Evolutionary conservation across 2,113 vertebrate species (phyloP).

Genomic region (Cranoglanis bouderius): DNA sequence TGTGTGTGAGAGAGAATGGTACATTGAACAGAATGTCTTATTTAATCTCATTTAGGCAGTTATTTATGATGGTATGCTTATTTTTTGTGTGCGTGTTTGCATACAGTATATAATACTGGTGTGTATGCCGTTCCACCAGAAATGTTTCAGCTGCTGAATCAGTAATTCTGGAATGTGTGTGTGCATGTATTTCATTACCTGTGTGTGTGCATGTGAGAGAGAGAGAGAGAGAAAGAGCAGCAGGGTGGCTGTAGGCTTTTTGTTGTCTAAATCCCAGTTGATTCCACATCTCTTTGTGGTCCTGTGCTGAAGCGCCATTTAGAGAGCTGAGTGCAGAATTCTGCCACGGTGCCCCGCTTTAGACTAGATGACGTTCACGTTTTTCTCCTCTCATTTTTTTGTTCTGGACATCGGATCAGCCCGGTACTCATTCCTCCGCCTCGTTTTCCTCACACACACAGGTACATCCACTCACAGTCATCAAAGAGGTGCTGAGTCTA

Average conservation of each 20-base stretch:
- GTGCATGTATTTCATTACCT: conserved; percentile 32
- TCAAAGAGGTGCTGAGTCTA: conserved; percentile 19
- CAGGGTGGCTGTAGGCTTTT: conserved; percentile 51
- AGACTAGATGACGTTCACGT: conserved; percentile 60
- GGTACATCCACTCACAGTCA: conserved; percentile 29
- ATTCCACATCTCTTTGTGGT: conserved; percentile 60
- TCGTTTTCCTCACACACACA: conserved; percentile 25
- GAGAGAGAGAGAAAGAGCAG: background rate
- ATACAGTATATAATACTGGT: background rate
- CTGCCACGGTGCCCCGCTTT: conserved; percentile 47
- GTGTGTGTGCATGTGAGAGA: conserved; percentile 19
- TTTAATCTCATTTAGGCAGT: background rate
- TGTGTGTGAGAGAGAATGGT: background rate
- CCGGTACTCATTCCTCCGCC: conserved; percentile 37
- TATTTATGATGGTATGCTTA: background rate
- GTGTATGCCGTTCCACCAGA: conserved; percentile 28
- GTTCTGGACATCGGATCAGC: conserved; percentile 35
- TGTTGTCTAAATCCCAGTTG: conserved; percentile 63
- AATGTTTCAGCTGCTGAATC: conserved; percentile 59
- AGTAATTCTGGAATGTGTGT: conserved; percentile 55
- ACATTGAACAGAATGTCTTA: background rate
- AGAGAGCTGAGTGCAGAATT: conserved; percentile 64
- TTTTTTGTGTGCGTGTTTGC: conserved; percentile 8
- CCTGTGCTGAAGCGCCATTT: conserved; percentile 50
- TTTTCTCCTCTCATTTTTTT: conserved; percentile 52